Evolutionary conservation across 2,888 invertebrate genomes (phyloP).

Genomic region (Apocheima hispidaria): DNA sequence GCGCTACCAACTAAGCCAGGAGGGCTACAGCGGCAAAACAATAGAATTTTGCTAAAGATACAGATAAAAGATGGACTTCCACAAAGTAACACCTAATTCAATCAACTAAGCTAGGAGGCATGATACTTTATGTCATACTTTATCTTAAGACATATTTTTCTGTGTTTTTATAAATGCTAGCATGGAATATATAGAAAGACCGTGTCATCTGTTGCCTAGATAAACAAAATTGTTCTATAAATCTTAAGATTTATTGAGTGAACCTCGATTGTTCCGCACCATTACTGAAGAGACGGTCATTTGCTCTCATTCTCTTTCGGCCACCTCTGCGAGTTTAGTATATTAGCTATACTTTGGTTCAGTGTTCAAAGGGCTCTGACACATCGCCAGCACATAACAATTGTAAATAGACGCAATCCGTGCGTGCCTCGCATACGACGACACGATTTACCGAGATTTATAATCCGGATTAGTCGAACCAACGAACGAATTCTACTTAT

Average conservation of each 20-base stretch:
- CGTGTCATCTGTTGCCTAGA: conserved; percentile 2
- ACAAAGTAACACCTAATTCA: no score
- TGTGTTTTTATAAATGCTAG: not conserved
- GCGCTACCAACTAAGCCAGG: no score
- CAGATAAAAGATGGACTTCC: no score
- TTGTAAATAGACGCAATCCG: conserved; percentile 59
- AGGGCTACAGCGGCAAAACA: no score
- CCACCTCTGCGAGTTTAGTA: conserved; percentile 1
- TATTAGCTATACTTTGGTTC: conserved; percentile 7
- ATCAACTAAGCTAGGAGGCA: no score
- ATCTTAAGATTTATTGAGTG: conserved; percentile 19
- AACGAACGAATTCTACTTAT: conserved; percentile 59
- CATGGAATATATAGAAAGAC: not conserved
- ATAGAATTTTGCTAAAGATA: no score
- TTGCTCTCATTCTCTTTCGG: conserved; percentile 18
- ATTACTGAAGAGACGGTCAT: conserved; percentile 17
- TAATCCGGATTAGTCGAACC: conserved; percentile 56
- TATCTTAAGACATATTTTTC: not conserved
- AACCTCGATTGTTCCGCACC: conserved; percentile 15
- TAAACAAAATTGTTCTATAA: conserved; percentile 21
- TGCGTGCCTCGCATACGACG: conserved; percentile 69
- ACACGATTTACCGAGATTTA: conserved; percentile 64
- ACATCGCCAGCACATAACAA: conserved; percentile 48
- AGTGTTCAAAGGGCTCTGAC: conserved; percentile 10
- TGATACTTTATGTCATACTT: no score